These are phyloP conservation scores for Oncopeltus fasciatus DNA, from an alignment of 1,140 invertebrate species.

Conservation along the genomic window DNA sequence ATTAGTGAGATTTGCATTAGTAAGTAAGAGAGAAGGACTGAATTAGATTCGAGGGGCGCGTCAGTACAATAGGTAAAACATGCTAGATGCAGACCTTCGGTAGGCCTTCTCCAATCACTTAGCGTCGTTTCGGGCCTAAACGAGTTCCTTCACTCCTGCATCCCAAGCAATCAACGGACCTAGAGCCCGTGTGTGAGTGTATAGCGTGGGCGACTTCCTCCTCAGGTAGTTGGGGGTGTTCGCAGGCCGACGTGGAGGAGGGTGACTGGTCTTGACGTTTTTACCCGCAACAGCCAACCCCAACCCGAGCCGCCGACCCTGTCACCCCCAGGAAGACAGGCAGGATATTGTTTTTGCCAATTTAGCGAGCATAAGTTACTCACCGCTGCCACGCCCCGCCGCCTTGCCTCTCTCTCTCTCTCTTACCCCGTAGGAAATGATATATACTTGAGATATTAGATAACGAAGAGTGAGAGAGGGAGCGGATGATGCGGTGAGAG, in stretches of 20 bases:
- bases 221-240: background rate
- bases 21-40: no score
- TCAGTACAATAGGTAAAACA: no score
- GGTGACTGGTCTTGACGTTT: slow-evolving; percentile 1
- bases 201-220: background rate
- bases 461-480: no score
- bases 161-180: background rate
- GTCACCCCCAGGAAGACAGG: background rate
- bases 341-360: slow-evolving; percentile 9
- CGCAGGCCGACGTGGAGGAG: no score
- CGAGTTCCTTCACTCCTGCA: background rate
- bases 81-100: no score
- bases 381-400: no score
- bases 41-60: no score
- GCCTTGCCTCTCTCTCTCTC: background rate
- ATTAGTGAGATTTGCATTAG: no score
- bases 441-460: slow-evolving; percentile 9
- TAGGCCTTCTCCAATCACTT: no score
- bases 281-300: no score
- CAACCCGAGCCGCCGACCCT: background rate
- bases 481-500: background rate
- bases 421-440: background rate
- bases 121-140: no score
- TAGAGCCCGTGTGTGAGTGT: background rate
- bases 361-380: slow-evolving; percentile 6